These are phyloP conservation scores for Numida meleagris DNA, from an alignment of 2,113 vertebrate genomes.

Conservation along the genomic window DNA sequence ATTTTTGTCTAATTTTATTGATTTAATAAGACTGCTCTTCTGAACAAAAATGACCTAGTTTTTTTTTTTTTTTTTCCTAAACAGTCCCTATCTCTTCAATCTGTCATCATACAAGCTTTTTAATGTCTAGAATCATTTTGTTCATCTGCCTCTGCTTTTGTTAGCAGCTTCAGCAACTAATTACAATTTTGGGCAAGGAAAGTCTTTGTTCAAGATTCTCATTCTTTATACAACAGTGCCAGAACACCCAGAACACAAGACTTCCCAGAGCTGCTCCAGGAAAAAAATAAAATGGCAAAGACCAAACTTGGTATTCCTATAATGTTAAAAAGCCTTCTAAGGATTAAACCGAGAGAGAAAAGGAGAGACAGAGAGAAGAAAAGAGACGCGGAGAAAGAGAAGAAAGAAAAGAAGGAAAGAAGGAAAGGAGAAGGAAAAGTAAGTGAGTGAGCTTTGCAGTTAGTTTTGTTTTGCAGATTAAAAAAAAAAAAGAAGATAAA, in stretches of 20 bases:
- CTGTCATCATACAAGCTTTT: constrained; percentile 37
- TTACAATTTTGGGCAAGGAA: constrained; percentile 49
- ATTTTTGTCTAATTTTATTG: neutral
- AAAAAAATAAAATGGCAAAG: neutral
- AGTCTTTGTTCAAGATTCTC: constrained; percentile 42
- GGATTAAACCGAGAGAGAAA: neutral
- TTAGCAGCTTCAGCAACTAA: constrained; percentile 54
- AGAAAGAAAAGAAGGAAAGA: neutral
- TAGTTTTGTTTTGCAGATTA: neutral
- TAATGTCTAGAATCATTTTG: constrained; percentile 39
- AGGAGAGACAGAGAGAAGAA: neutral
- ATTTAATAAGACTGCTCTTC: neutral
- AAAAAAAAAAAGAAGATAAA: neutral
- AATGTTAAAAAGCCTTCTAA: constrained; percentile 6
- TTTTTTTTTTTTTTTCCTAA: neutral
- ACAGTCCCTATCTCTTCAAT: neutral
- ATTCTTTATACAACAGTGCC: constrained; percentile 7
- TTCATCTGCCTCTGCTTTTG: constrained; percentile 44
- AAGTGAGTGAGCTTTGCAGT: neutral
- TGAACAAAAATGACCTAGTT: neutral
- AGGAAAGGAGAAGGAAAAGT: neutral
- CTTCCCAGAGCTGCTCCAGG: neutral
- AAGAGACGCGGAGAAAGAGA: neutral
- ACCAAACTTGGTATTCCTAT: neutral
- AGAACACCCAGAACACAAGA: constrained; percentile 48